These are phyloP conservation scores for Dipodomys spectabilis DNA, from an alignment of 2,113 vertebrate species.

Conservation along the genomic window DNA sequence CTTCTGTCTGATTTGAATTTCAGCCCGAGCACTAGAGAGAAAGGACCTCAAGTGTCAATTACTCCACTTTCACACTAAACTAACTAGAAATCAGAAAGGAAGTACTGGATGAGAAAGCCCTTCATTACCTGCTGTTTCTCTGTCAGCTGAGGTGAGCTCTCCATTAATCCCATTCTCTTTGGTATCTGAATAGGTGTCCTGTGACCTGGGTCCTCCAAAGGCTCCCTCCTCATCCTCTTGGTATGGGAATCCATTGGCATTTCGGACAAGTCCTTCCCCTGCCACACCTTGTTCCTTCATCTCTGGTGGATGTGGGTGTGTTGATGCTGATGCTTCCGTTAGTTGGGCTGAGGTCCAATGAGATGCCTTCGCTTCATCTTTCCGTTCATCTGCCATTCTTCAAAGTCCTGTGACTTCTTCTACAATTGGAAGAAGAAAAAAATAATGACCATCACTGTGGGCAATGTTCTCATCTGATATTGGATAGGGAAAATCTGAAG, in stretches of 20 bases:
- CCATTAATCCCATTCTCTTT: constrained; percentile 98
- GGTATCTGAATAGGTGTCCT: constrained; percentile 86
- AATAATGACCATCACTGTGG: constrained; percentile 10
- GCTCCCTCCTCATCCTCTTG: constrained; percentile 90
- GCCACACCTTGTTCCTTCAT: constrained; percentile 90
- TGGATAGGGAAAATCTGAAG: neutral
- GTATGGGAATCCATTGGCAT: constrained; percentile 94
- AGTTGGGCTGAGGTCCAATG: constrained; percentile 94
- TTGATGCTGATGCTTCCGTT: constrained; percentile 85
- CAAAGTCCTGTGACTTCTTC: constrained; percentile 72
- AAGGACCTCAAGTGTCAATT: neutral
- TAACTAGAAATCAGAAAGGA: constrained; percentile 39
- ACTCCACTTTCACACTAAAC: constrained; percentile 31
- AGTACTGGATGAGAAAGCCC: neutral
- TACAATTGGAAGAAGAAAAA: constrained; percentile 75
- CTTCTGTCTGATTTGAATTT: neutral
- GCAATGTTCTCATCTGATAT: neutral
- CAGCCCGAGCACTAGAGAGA: neutral
- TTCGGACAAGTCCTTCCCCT: constrained; percentile 88
- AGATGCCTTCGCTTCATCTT: constrained; percentile 93
- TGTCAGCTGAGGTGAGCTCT: constrained; percentile 91
- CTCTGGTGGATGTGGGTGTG: constrained; percentile 87
- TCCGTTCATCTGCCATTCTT: constrained; percentile 95
- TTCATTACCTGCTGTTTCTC: constrained; percentile 94
- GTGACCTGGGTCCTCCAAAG: constrained; percentile 86